Evolutionary conservation across 2,888 invertebrate species (phyloP).

Genomic region (Petrolisthes manimaculis): DNA sequence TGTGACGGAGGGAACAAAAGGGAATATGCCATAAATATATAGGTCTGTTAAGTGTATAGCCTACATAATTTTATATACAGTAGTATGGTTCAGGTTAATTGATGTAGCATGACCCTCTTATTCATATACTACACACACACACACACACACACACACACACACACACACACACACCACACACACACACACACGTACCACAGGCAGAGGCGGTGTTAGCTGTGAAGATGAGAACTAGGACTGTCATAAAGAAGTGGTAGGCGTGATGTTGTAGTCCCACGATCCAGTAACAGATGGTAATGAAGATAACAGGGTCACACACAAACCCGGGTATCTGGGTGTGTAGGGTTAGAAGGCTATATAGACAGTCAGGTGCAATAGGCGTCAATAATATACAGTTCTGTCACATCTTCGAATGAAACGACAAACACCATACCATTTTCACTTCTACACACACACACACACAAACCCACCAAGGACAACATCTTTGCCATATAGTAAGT

Average conservation of each 20-base stretch:
- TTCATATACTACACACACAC: too few relatives aligned
- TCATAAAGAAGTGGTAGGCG: constrained; percentile 79
- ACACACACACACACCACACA: not conserved
- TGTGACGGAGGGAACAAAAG: not conserved
- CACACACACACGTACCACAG: constrained; percentile 76
- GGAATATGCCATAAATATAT: not conserved
- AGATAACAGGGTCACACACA: constrained; percentile 84
- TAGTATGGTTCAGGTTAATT: too few relatives aligned
- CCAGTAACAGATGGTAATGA: constrained; percentile 87
- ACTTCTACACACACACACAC: constrained; percentile 13
- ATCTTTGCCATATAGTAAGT: constrained; percentile 86
- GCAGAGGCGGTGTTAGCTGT: constrained; percentile 90
- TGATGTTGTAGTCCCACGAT: constrained; percentile 82
- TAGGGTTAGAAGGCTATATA: too few relatives aligned
- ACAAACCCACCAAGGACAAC: constrained; percentile 79
- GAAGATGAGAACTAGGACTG: constrained; percentile 79
- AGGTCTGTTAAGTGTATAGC: too few relatives aligned
- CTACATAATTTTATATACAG: not conserved
- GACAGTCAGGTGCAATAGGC: too few relatives aligned
- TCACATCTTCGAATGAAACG: not conserved
- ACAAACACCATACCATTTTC: not conserved
- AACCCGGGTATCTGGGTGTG: constrained; percentile 82
- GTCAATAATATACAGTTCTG: not conserved
- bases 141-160: not conserved
- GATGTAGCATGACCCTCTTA: too few relatives aligned